A percentile compares a stretch with the other conserved stretches of the same genome.
phyloP scores from a whole-genome alignment of 2,888 invertebrate genomes.

The Drosophila algonquin region DNA sequence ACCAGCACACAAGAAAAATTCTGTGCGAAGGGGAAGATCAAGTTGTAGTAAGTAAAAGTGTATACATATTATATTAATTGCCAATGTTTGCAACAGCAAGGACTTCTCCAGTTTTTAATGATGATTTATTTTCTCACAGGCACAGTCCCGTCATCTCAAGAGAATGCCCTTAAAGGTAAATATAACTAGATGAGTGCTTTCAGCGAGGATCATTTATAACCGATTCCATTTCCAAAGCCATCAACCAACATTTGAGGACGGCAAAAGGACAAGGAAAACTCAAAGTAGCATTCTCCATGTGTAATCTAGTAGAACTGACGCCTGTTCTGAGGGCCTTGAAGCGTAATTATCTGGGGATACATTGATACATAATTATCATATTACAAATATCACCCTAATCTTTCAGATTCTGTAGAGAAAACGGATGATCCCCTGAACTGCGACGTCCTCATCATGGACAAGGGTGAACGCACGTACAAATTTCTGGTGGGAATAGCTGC shows the following conservation, averaged over 20 bases:
- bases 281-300: slow-evolving; percentile 55
- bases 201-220: neutral
- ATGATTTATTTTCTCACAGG: neutral
- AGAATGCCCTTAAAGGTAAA: slow-evolving; percentile 14
- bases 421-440: slow-evolving; percentile 47
- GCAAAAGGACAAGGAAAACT: slow-evolving; percentile 49
- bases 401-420: slow-evolving; percentile 44
- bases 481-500: slow-evolving; percentile 55
- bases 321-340: slow-evolving; percentile 31
- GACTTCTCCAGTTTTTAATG: neutral
- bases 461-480: slow-evolving; percentile 68
- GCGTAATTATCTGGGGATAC: slow-evolving; percentile 1
- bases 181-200: neutral
- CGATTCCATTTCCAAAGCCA: slow-evolving; percentile 1
- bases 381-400: neutral
- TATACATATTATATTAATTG: too few relatives aligned
- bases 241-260: slow-evolving; percentile 50
- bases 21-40: neutral
- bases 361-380: neutral
- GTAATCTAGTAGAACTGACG: slow-evolving; percentile 35
- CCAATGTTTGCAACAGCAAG: too few relatives aligned
- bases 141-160: neutral
- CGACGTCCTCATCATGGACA: slow-evolving; percentile 66
- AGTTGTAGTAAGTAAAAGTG: neutral
- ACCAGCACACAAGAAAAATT: neutral